A percentile compares a stretch with the other conserved stretches of the same genome.
These are phyloP conservation scores for Bradypus variegatus DNA, from an alignment of 2,797 vertebrate genomes.

Conservation along the genomic window DNA sequence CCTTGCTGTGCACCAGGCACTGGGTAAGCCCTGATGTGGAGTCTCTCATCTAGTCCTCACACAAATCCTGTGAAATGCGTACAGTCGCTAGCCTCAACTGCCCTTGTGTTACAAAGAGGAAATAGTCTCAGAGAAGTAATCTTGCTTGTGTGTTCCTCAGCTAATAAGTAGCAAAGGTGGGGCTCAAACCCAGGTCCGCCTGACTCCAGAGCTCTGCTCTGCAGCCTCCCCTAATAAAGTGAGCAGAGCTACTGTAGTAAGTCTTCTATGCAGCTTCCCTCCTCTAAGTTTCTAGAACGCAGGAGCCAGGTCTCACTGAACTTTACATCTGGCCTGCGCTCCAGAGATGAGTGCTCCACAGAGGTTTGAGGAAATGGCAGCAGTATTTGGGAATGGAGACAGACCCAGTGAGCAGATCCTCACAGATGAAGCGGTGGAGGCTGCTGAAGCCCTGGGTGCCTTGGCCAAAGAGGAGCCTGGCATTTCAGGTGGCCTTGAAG, in stretches of 20 bases:
- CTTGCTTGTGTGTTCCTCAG: not conserved
- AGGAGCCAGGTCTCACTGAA: not conserved
- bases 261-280: not conserved
- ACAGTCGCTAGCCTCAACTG: not conserved
- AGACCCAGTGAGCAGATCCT: not conserved
- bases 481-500: not conserved
- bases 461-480: not conserved
- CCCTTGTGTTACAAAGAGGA: not conserved
- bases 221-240: not conserved
- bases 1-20: not conserved
- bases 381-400: not conserved
- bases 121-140: not conserved
- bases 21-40: accelerated
- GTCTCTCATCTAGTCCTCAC: not conserved
- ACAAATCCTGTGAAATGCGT: not conserved
- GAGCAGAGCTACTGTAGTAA: not conserved
- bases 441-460: not conserved
- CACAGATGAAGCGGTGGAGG: not conserved
- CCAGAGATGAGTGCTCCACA: not conserved
- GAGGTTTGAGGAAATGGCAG: not conserved
- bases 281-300: not conserved
- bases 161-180: not conserved
- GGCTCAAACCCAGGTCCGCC: accelerated
- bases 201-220: not conserved
- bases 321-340: not conserved